phyloP scores from a whole-genome alignment of 1,140 invertebrate species.

The Lerema accius region DNA sequence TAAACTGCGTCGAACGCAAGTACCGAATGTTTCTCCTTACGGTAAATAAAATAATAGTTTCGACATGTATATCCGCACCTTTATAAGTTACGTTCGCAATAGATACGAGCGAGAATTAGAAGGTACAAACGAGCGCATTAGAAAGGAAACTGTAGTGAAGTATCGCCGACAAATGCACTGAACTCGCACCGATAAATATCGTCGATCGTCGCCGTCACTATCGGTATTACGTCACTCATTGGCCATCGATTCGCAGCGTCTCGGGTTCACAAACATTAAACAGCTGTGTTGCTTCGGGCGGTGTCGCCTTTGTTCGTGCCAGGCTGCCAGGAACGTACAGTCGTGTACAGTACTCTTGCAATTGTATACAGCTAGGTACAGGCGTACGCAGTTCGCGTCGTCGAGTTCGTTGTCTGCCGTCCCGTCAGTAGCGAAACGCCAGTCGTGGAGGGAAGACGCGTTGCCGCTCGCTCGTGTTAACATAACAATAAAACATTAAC shows the following conservation, averaged over 20 bases:
- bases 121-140: background rate
- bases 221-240: constrained; percentile 44
- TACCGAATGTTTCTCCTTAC: too few species aligned
- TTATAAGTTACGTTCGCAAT: too few species aligned
- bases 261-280: constrained; percentile 72
- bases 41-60: too few species aligned
- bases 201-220: constrained; percentile 12
- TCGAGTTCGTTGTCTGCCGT: constrained; percentile 40
- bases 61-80: too few species aligned
- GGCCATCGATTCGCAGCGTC: constrained; percentile 61
- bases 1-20: too few species aligned
- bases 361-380: background rate
- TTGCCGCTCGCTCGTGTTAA: constrained; percentile 21
- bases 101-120: background rate
- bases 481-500: constrained; percentile 25
- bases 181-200: constrained; percentile 13
- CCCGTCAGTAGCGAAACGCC: constrained; percentile 36
- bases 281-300: constrained; percentile 65
- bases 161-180: constrained; percentile 10
- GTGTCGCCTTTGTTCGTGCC: constrained; percentile 67
- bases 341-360: constrained; percentile 3
- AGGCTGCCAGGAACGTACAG: constrained; percentile 38
- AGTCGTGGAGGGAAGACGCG: constrained; percentile 17
- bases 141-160: background rate
- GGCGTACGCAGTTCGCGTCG: background rate